A percentile compares a stretch with the other conserved stretches of the same genome.
These are phyloP conservation scores for Poecile montanus DNA, from an alignment of 2,797 vertebrate genomes.

Conservation along the genomic window DNA sequence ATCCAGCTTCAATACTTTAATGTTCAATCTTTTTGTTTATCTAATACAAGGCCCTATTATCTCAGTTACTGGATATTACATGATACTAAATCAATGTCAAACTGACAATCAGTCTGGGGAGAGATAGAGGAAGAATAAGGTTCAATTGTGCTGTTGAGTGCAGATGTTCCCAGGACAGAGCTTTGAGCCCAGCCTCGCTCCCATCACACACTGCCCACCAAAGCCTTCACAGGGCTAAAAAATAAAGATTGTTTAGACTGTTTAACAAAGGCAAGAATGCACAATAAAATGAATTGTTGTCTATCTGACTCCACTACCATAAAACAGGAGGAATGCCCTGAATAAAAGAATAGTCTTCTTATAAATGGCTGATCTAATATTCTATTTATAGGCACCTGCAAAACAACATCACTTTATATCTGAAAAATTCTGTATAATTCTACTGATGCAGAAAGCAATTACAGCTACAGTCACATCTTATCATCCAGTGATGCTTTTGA, in stretches of 20 bases:
- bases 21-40: background rate
- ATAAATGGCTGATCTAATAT: constrained; percentile 45
- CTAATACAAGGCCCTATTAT: background rate
- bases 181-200: background rate
- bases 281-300: constrained; percentile 33
- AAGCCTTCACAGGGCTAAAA: background rate
- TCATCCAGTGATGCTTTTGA: background rate
- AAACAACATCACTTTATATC: constrained; percentile 15
- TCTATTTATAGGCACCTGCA: constrained; percentile 46
- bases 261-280: constrained; percentile 29
- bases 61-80: background rate
- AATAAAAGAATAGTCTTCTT: constrained; percentile 56
- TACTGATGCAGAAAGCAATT: constrained; percentile 20
- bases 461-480: background rate
- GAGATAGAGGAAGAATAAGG: background rate
- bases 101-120: background rate
- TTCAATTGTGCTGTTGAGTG: background rate
- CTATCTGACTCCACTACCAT: background rate
- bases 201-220: background rate
- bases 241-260: background rate
- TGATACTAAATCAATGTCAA: background rate
- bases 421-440: constrained; percentile 28
- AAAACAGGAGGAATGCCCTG: constrained; percentile 29
- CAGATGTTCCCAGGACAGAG: constrained; percentile 12
- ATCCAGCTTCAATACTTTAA: background rate